phyloP scores from a whole-genome alignment of 2,797 vertebrate species.

The Hypotaenidia philippensis region DNA sequence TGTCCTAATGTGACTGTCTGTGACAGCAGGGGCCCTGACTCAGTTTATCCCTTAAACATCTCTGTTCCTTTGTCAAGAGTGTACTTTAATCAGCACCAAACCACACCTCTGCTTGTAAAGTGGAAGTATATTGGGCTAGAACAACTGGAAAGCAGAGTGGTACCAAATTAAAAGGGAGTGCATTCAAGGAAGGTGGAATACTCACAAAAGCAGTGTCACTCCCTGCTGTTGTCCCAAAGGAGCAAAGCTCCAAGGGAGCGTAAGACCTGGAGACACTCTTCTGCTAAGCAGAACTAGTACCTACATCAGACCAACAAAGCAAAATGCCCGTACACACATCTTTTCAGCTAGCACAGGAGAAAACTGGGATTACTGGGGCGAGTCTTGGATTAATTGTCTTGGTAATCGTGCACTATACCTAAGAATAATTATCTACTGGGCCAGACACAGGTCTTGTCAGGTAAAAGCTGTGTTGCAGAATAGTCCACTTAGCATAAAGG shows the following conservation, averaged over 20 bases:
- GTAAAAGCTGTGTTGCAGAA: not conserved
- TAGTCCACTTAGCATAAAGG: not conserved
- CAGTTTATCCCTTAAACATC: not conserved
- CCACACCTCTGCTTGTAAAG: not conserved
- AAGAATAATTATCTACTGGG: not conserved
- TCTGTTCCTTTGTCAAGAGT: not conserved
- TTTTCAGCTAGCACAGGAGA: not conserved
- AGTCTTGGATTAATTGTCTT: not conserved
- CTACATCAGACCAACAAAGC: not conserved
- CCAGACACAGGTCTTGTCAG: not conserved
- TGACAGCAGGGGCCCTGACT: not conserved
- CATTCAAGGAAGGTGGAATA: not conserved
- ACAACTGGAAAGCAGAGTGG: not conserved
- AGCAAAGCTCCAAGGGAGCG: not conserved
- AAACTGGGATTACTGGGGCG: not conserved
- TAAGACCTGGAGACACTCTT: not conserved
- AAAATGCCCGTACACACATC: accelerated
- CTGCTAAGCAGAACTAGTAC: not conserved
- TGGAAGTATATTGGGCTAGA: not conserved
- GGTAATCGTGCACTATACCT: not conserved
- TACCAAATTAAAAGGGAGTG: not conserved
- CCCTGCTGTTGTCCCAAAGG: accelerated
- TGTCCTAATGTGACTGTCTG: not conserved
- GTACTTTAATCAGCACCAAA: not conserved
- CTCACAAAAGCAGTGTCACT: not conserved